Base-by-base conservation (phyloP, 1,140 invertebrate species). In the Scaptomyza hsui region DNA sequence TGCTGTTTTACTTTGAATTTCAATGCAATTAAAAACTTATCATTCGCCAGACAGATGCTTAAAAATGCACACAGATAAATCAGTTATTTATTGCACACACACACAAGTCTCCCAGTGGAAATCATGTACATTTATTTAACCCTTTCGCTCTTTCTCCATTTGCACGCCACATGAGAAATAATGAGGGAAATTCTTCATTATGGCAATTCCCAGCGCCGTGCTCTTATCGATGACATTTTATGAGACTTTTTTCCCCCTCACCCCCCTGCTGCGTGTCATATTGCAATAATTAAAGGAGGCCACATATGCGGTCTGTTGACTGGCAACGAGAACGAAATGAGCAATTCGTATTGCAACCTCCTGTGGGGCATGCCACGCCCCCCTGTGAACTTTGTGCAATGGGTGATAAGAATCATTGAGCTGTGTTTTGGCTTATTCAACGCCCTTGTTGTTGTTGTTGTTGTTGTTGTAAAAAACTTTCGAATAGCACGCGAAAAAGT, bases 381-480 rank as follows among this genome's bases (percentile, higher is more conserved):
- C 13, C 1, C 15, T n/a, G 2, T n/a, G n/a, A 79, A 70, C 68
- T 88, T 88, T 88, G 80, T 83, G 83, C 83, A 88, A 29, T 29
- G 78, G 72, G 2, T 88, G 82, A 88, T 88, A 88, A 82, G 75
- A 88, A 88, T 88, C 82, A 63, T 59, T 67, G 51, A 71, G 72
- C 59, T 70, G 44, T 63, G 57, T 26, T 56, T 55, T 49, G 32
- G 15, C 10, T 39, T 21, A 26, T 29, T 6, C 12, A 37, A 37
- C 16, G 9, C 24, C 9, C 24, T 18, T 24, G 57, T 37, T 12
- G 53, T 53, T 19, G 4, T 13, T 19, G 18, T 19, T 4, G 26
- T n/a, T n/a, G n/a, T n/a, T 35, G 56, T 35, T n/a, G 16, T 24
- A 39, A 19, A 44, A 75, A 82, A 79, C 47, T 69, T 77, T 73